A percentile compares a stretch with the other conserved stretches of the same genome.
Conservation (phyloP, 2,113 vertebrate genomes). For the Eudyptes chrysolophus region DNA sequence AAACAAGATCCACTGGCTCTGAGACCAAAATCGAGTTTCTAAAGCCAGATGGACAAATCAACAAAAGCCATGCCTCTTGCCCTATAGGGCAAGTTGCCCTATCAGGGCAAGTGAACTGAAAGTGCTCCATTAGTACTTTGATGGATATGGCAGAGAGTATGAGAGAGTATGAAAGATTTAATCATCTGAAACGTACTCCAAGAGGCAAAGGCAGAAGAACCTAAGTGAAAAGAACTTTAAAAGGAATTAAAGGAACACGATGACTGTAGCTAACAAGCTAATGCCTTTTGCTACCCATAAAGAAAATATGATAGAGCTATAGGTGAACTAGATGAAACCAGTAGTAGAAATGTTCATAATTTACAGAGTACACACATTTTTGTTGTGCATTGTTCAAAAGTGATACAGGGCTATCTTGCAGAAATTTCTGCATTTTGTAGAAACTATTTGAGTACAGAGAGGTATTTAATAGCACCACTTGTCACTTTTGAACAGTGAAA, state of each 20-base stretch:
- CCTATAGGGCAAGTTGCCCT: background rate
- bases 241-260: background rate
- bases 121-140: background rate
- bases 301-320: background rate
- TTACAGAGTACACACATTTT: background rate
- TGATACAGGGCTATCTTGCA: background rate
- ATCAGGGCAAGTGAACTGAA: background rate
- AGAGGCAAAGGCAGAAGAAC: background rate
- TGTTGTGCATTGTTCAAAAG: background rate
- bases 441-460: background rate
- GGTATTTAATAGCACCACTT: constrained; percentile 8
- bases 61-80: background rate
- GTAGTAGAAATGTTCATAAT: background rate
- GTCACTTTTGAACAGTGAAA: background rate
- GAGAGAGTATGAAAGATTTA: background rate
- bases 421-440: background rate
- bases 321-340: background rate
- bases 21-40: background rate
- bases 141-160: background rate
- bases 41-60: background rate
- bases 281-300: background rate
- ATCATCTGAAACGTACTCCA: background rate
- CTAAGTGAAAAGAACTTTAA: constrained; percentile 16
- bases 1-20: background rate
- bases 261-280: background rate